Evolutionary conservation across 2,888 invertebrate genomes (phyloP), one percentile per base, ranked within the genome.

Genomic region (Drosophila seclusa): DNA sequence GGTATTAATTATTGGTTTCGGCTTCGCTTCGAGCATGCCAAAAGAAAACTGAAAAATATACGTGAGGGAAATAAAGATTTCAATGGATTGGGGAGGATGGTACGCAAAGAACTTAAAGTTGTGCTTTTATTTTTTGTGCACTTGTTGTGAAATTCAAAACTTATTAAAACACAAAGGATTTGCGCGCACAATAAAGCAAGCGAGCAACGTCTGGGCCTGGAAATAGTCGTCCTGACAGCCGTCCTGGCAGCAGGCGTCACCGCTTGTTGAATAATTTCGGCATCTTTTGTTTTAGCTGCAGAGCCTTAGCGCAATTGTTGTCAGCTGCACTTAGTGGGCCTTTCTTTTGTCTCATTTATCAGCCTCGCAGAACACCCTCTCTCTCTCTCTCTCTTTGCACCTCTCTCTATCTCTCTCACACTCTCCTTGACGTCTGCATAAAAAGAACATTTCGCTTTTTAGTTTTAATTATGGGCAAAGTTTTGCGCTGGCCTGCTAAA

Each of bases 391-490:
- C 45, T 27, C 32, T 10, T 1, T 10, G 34, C 31, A 29, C 5
- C 6, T 2, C 55, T 21, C 0, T 45, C 13, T 16, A 5, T 0
- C 21, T 13, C n/a, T 11, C 18, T 1, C 27, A 3, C 32, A 3
- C 16, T 10, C 18, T 10, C n/a, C 7, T 24, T 57, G 60, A 40
- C 40, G 40, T 50, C 65, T 65, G 60, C 63, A 83, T 73, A 82
- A 84, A 82, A 79, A 68, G 74, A 77, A 72, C 82, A 77, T 73
- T 82, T 82, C 80, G 75, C 80, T 68, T 82, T 85, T 83, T 68
- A 77, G 86, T 85, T 82, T 83, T 83, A 83, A 83, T 83, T 83
- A 85, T 83, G 78, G 81, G 71, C 72, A 81, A 83, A 83, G 81
- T 85, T 85, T 73, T 68, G 66, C 75, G 48, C 64, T 71, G 81